These are phyloP conservation scores for Armadillidium nasatum DNA, from an alignment of 1,140 invertebrate genomes.

Conservation along the genomic window DNA sequence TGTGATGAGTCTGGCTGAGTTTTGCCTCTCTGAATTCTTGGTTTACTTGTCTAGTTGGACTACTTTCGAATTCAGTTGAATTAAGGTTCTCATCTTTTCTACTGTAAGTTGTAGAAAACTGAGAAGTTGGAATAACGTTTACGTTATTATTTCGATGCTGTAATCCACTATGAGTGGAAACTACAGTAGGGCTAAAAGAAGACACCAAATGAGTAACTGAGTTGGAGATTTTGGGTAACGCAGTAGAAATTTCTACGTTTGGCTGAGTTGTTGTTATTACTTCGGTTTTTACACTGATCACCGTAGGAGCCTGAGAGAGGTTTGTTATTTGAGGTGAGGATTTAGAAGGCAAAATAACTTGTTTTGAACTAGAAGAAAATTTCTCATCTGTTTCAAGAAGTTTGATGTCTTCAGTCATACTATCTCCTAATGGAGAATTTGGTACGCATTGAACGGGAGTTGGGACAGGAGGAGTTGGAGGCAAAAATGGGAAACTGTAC, in stretches of 20 bases:
- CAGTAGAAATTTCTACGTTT: neutral
- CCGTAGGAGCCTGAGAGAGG: neutral
- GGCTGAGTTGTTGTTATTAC: neutral
- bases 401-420: neutral
- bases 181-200: neutral
- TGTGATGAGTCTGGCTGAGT: neutral
- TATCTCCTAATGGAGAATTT: neutral
- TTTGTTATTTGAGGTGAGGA: neutral
- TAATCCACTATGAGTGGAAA: neutral
- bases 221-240: neutral
- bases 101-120: neutral
- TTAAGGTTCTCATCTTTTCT: neutral
- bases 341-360: neutral
- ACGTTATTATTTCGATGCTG: neutral
- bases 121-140: neutral
- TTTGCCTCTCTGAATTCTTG: neutral
- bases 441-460: neutral
- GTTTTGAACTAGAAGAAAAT: neutral
- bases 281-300: neutral
- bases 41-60: neutral
- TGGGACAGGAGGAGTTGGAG: conserved; percentile 19
- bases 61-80: neutral
- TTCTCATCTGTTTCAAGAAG: neutral
- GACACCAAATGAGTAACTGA: neutral
- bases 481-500: conserved; percentile 2